Conservation (phyloP, 2,113 vertebrate species). For the Oreamnos americanus region DNA sequence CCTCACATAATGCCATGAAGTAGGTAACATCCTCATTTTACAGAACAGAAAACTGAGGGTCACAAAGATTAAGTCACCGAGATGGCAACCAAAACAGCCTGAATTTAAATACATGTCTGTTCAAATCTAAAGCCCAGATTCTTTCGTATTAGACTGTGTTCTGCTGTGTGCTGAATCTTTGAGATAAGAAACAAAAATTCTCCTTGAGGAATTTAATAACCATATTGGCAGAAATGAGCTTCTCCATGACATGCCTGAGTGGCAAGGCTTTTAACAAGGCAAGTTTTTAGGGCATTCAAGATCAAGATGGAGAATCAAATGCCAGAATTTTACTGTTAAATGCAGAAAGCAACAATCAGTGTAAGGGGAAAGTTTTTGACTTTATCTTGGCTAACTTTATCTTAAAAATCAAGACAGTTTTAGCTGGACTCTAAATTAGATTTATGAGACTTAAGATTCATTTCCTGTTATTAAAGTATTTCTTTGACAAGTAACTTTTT, state of each 20-base stretch:
- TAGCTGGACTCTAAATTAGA: not conserved
- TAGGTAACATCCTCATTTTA: not conserved
- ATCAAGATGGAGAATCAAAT: not conserved
- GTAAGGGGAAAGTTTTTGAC: not conserved
- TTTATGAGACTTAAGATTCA: not conserved
- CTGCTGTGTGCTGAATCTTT: not conserved
- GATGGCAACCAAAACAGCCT: not conserved
- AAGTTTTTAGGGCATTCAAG: not conserved
- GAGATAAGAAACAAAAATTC: not conserved
- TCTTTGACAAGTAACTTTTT: constrained; percentile 22
- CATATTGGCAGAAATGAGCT: constrained; percentile 12
- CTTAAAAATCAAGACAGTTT: constrained; percentile 37
- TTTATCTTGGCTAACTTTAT: not conserved
- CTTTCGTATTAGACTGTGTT: not conserved
- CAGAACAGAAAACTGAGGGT: not conserved
- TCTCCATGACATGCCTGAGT: not conserved
- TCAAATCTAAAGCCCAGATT: not conserved
- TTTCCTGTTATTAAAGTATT: constrained; percentile 4
- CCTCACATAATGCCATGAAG: not conserved
- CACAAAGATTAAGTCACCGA: not conserved
- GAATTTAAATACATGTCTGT: not conserved
- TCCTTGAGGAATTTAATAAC: not conserved
- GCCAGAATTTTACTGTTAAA: constrained; percentile 20
- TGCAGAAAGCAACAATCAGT: not conserved
- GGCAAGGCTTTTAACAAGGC: not conserved